Evolutionary conservation across 2,888 invertebrate genomes (phyloP).

Genomic region (Liposcelis brunnea): DNA sequence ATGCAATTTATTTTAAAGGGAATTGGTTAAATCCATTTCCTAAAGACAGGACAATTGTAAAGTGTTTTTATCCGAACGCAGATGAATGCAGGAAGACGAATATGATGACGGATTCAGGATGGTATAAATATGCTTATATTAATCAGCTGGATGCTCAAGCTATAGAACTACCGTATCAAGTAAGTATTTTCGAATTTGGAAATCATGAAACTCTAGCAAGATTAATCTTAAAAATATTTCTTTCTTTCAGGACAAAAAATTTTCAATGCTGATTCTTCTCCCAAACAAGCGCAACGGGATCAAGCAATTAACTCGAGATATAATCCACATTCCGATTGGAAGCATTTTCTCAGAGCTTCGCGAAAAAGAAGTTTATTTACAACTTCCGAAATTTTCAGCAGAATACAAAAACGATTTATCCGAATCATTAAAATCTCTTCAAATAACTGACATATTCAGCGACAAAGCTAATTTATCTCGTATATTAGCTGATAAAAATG

Average conservation of each 20-base stretch:
- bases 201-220: neutral
- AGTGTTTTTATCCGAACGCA: constrained; percentile 44
- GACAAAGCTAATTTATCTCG: constrained; percentile 37
- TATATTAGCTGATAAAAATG: constrained; percentile 26
- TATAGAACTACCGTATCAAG: constrained; percentile 56
- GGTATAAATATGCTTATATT: constrained; percentile 41
- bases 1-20: constrained; percentile 64
- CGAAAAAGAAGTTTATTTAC: constrained; percentile 33
- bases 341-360: constrained; percentile 30
- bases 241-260: constrained; percentile 34
- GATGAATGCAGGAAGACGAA: constrained; percentile 39
- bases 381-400: constrained; percentile 42
- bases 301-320: constrained; percentile 33
- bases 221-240: neutral
- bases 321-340: constrained; percentile 35
- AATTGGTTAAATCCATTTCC: constrained; percentile 54
- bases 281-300: constrained; percentile 32
- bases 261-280: constrained; percentile 43
- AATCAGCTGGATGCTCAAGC: constrained; percentile 46
- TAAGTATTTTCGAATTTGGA: constrained; percentile 25
- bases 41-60: constrained; percentile 29
- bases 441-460: constrained; percentile 26
- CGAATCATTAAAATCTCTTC: constrained; percentile 14
- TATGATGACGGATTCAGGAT: constrained; percentile 49
- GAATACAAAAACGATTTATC: constrained; percentile 36